Evolutionary conservation across 2,888 invertebrate species (phyloP).

Genomic region (Agapetus fuscipes): DNA sequence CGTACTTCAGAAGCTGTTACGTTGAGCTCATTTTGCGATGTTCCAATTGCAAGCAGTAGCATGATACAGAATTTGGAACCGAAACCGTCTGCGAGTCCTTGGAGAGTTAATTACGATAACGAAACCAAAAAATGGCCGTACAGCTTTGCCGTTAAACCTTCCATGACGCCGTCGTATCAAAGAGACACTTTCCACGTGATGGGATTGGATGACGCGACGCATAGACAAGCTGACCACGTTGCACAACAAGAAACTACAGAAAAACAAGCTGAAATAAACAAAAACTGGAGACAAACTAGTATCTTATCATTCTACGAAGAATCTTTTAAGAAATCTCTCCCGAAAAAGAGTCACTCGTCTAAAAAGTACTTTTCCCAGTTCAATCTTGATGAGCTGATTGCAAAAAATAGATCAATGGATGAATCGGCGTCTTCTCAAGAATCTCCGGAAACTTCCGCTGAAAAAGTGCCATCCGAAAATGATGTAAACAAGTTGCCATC

Average conservation of each 20-base stretch:
- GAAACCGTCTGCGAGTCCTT: constrained; percentile 35
- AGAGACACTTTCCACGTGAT: constrained; percentile 23
- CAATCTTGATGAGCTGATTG: constrained; percentile 9
- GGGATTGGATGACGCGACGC: constrained; percentile 8
- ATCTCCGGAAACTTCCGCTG: neutral
- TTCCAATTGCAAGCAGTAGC: constrained; percentile 14
- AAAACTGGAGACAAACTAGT: constrained; percentile 37
- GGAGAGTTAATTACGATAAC: constrained; percentile 38
- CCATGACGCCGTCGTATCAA: constrained; percentile 44
- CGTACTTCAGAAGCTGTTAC: neutral
- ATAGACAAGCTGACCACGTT: constrained; percentile 1
- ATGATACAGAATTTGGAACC: constrained; percentile 5
- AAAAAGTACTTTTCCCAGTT: constrained; percentile 9
- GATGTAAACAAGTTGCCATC: no score
- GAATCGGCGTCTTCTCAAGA: neutral
- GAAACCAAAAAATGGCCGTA: constrained; percentile 40
- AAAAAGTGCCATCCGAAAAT: neutral
- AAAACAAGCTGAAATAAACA: constrained; percentile 3
- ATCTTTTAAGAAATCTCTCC: constrained; percentile 13
- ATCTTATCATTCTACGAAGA: constrained; percentile 33
- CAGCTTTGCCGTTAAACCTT: constrained; percentile 38
- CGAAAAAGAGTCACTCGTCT: constrained; percentile 9
- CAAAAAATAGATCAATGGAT: neutral
- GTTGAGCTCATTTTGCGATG: constrained; percentile 6
- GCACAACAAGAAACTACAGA: neutral